Evolutionary conservation across 2,113 vertebrate species (phyloP).

Genomic region (Macquaria ambigua): DNA sequence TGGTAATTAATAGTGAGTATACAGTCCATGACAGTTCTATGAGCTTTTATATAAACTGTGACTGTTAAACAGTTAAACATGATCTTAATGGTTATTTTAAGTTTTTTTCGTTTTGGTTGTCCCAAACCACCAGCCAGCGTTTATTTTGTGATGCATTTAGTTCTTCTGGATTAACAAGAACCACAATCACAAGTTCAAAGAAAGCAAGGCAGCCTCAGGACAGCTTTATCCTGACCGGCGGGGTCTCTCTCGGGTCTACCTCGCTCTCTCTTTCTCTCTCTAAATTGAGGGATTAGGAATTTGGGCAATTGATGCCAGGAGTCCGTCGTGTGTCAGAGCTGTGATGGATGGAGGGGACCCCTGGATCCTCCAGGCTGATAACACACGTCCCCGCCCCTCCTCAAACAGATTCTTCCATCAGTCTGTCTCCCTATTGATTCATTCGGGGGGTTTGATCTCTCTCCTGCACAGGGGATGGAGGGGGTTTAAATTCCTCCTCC

Average conservation of each 20-base stretch:
- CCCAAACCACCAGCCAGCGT: background rate
- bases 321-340: slow-evolving; percentile 84
- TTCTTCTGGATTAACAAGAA: background rate
- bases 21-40: background rate
- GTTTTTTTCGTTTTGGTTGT: background rate
- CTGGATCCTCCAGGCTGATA: slow-evolving; percentile 81
- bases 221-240: background rate
- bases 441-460: slow-evolving; percentile 47
- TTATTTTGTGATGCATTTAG: background rate
- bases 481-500: slow-evolving; percentile 52
- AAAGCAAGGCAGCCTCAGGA: background rate
- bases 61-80: too few relatives aligned
- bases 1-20: background rate
- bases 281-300: slow-evolving; percentile 65
- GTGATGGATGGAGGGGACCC: slow-evolving; percentile 83
- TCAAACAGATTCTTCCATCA: slow-evolving; percentile 21
- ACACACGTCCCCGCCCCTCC: slow-evolving; percentile 53
- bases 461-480: slow-evolving; percentile 11
- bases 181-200: background rate
- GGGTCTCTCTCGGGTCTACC: background rate
- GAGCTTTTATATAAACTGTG: too few relatives aligned
- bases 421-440: slow-evolving; percentile 53
- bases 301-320: slow-evolving; percentile 72
- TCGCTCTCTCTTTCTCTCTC: background rate
- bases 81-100: background rate